phyloP scores from a whole-genome alignment of 2,888 invertebrate genomes.

The Eulithis testata region DNA sequence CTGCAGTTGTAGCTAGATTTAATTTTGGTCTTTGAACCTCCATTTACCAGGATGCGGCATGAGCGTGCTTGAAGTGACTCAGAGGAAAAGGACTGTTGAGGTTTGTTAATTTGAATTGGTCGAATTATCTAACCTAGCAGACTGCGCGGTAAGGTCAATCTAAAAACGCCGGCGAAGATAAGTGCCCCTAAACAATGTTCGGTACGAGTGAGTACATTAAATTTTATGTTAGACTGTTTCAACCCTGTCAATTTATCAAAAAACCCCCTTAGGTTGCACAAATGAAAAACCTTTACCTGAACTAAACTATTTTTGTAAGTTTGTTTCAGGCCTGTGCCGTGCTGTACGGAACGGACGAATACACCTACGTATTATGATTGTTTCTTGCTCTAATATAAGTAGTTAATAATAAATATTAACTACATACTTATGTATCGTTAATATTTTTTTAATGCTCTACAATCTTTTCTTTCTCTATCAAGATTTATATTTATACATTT shows the following conservation, averaged over 20 bases:
- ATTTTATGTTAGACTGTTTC: background rate
- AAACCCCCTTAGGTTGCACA: too few species aligned
- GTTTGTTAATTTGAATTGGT: slow-evolving; percentile 64
- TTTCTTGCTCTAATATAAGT: too few species aligned
- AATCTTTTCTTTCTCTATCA: too few species aligned
- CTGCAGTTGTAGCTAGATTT: slow-evolving; percentile 69
- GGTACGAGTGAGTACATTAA: background rate
- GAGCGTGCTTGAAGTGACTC: slow-evolving; percentile 56
- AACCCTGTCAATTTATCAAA: background rate
- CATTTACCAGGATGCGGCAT: slow-evolving; percentile 54
- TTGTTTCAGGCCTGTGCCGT: too few species aligned
- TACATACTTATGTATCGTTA: too few species aligned
- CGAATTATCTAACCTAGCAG: slow-evolving; percentile 57
- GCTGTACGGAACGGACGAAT: too few species aligned
- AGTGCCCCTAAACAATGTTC: background rate
- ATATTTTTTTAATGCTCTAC: too few species aligned
- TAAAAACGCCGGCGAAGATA: slow-evolving; percentile 24
- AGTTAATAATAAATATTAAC: too few species aligned
- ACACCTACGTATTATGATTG: too few species aligned
- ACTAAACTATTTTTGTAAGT: background rate
- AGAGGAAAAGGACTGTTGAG: slow-evolving; percentile 74
- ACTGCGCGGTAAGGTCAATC: slow-evolving; percentile 46
- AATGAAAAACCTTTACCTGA: too few species aligned
- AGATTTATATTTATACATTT: too few species aligned
- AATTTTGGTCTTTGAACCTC: slow-evolving; percentile 61